These are phyloP conservation scores for Arrhamphus sclerolepis DNA, from an alignment of 2,797 vertebrate species.

Conservation along the genomic window DNA sequence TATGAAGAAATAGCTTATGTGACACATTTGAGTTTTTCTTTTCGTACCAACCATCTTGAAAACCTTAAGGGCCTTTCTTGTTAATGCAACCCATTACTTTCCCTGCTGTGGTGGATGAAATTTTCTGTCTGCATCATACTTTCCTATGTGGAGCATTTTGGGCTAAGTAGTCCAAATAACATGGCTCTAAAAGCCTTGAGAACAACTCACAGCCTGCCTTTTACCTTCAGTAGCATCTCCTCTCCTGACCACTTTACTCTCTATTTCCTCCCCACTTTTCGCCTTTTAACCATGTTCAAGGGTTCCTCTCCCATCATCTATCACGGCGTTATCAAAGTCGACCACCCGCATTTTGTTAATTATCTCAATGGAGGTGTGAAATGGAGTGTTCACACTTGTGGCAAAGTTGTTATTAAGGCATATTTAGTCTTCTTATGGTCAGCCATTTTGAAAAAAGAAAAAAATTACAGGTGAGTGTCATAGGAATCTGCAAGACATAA, in stretches of 20 bases:
- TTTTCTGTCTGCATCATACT: conserved; percentile 49
- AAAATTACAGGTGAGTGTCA: conserved; percentile 27
- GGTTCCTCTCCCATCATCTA: conserved; percentile 63
- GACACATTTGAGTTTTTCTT: conserved; percentile 38
- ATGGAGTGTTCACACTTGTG: conserved; percentile 60
- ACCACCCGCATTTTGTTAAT: conserved; percentile 71
- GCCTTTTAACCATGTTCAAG: conserved; percentile 66
- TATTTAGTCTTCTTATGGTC: conserved; percentile 36
- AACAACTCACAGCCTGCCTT: conserved; percentile 60
- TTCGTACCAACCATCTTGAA: conserved; percentile 53
- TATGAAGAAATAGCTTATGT: conserved; percentile 30
- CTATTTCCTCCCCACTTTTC: conserved; percentile 64
- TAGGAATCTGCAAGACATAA: conserved; percentile 10
- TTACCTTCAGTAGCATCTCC: conserved; percentile 65
- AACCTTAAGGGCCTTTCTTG: conserved; percentile 63
- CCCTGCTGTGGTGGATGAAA: conserved; percentile 43
- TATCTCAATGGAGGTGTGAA: conserved; percentile 64
- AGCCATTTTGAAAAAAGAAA: conserved; percentile 46
- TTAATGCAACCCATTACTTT: conserved; percentile 68
- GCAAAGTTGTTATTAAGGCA: conserved; percentile 11
- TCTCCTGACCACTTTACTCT: conserved; percentile 65
- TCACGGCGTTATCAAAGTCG: conserved; percentile 64
- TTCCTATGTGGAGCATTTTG: conserved; percentile 54
- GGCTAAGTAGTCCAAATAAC: conserved; percentile 74
- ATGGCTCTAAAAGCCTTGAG: conserved; percentile 68